Base-by-base conservation (phyloP, 2,113 vertebrate species). In the Alethe castanea region DNA sequence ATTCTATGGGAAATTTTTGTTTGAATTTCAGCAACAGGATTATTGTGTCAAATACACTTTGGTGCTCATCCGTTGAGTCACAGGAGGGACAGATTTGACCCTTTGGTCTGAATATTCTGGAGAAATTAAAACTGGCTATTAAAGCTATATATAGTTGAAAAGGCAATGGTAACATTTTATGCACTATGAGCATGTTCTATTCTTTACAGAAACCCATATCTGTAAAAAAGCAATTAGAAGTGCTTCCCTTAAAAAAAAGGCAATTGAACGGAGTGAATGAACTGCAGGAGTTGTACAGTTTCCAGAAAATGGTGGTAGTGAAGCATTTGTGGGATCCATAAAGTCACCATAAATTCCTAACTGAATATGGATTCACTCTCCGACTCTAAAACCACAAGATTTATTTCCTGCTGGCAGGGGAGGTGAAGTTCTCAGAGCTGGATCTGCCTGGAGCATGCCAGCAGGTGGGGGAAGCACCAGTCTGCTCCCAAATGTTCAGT, bases 341-440 rank as follows among this genome's bases (percentile, higher is more conserved):
- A 96, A 97, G 94, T 96, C 93, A 95, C 95, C 93, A 96, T 96
- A 96, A 97, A 97, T 97, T 96, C 96, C 94, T 96, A 50, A 86
- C 92, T 96, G 96, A 97, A 96, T 96, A 96, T 95, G 95, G 95
- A 96, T 97, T 95, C 95, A 81, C 94, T 96, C 95, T 96, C 95
- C 96, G 96, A 9, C 82, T 94, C 80, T 92, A 90, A 96, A 96
- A 88, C 95, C 96, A 94, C 93, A 95, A 69, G 95, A 96, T 96
- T 96, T 97, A 90, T 96, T 96, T 94, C 79, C 76, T 95, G 82
- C 86, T 96, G 93, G 92, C 93, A 91, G 77, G n/a, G 56, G 85
- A 95, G 82, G 92, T 90, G 90, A 86, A 69, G 72, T 88, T 94
- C 2, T 12, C 82, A 2, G 57, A 71, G 80, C 80, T 53, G 25